Evolutionary conservation across 92 coral and sea anemone genomes (phyloP).

Genomic region (Epizoanthus illoricatus): DNA sequence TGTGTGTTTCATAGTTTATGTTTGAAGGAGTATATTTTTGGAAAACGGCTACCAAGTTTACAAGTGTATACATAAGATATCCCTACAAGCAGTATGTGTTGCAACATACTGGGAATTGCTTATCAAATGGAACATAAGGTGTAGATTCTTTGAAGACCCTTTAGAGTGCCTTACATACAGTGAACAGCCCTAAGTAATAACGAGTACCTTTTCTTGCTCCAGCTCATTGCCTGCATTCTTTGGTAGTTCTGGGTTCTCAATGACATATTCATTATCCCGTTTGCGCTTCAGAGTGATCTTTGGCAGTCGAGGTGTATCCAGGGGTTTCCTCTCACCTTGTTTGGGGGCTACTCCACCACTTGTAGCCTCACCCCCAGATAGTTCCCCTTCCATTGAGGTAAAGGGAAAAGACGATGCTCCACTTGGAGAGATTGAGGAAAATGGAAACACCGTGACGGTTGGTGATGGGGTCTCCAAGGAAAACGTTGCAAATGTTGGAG

Average conservation of each 20-base stretch:
- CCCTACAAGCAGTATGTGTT: too few species aligned
- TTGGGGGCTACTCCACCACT: slow-evolving; percentile 25
- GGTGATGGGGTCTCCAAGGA: slow-evolving; percentile 93
- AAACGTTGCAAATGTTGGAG: slow-evolving; percentile 67
- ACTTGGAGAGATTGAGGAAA: slow-evolving; percentile 75
- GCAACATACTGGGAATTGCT: too few species aligned
- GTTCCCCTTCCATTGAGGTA: slow-evolving; percentile 56
- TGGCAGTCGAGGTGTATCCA: slow-evolving; percentile 80
- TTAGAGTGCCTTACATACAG: neutral
- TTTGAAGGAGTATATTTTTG: too few species aligned
- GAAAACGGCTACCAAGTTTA: too few species aligned
- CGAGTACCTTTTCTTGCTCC: slow-evolving; percentile 19
- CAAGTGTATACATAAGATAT: too few species aligned
- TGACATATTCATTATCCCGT: slow-evolving; percentile 90
- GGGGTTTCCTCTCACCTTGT: slow-evolving; percentile 66
- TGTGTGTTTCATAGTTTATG: too few species aligned
- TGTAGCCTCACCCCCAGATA: slow-evolving; percentile 47
- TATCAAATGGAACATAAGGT: too few species aligned
- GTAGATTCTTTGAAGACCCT: too few species aligned
- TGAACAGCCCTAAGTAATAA: neutral
- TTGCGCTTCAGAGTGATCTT: slow-evolving; percentile 84
- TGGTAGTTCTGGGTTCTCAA: slow-evolving; percentile 77
- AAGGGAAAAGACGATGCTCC: slow-evolving; percentile 59
- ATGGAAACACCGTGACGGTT: slow-evolving; percentile 78
- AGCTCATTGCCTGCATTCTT: slow-evolving; percentile 50